These are phyloP conservation scores for Dryobates pubescens DNA, from an alignment of 2,797 vertebrate species.

Conservation along the genomic window DNA sequence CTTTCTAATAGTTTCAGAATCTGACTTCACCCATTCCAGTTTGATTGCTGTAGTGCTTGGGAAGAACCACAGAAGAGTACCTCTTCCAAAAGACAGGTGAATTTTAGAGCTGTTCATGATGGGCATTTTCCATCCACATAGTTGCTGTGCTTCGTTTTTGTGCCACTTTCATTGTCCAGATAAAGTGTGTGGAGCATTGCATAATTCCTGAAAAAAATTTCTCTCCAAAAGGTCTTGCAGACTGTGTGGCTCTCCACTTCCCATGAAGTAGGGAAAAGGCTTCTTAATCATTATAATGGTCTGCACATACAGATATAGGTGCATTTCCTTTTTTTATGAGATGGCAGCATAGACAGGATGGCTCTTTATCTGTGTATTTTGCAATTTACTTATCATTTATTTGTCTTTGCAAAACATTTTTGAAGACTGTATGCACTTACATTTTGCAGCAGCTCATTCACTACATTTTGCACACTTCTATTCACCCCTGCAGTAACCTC, in stretches of 20 bases:
- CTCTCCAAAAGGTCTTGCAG: background rate
- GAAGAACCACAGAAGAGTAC: background rate
- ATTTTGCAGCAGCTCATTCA: background rate
- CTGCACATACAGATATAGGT: background rate
- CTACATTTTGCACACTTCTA: slow-evolving; percentile 22
- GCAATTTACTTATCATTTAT: background rate
- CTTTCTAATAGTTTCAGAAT: background rate
- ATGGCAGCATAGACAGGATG: background rate
- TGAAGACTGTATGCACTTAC: background rate
- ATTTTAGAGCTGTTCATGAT: background rate
- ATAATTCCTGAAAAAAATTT: background rate
- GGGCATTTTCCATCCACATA: background rate
- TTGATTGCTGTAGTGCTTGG: background rate
- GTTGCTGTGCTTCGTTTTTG: background rate
- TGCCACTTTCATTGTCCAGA: background rate
- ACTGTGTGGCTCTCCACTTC: background rate
- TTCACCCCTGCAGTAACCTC: slow-evolving; percentile 45
- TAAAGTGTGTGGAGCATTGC: background rate
- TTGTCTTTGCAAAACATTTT: background rate
- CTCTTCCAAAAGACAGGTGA: background rate
- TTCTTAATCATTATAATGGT: background rate
- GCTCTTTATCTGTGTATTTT: background rate
- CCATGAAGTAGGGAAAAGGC: background rate
- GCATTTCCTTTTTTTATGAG: background rate
- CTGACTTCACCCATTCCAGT: background rate